Evolutionary conservation across 2,797 vertebrate species (phyloP), one percentile per base, ranked within the genome.

Genomic region (Oreochromis grahami): DNA sequence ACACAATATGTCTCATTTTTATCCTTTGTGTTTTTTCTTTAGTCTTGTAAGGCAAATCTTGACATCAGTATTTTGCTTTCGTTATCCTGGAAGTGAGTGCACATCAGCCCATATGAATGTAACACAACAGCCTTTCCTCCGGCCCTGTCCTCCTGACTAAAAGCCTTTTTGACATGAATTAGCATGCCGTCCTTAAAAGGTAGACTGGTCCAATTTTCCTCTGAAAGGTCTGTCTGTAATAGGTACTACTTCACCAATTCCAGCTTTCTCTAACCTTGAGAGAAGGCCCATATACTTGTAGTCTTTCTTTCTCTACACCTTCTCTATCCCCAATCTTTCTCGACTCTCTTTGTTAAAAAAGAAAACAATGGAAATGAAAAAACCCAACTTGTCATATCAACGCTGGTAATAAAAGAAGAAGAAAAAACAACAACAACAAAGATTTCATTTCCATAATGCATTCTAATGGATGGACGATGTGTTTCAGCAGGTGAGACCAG

Each of bases 151-250:
- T 91, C 85, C 89, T 78, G 88, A 91, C 95, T 94, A 95, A 95
- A 94, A 95, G 95, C 95, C 91, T 95, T 94, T 95, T 94, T 95
- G 94, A 95, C 95, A 94, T 90, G 97, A 98, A 99, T 99, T 98
- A 98, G 97, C 97, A 98, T 98, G 97, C 97, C 96, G 95, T 97
- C 96, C 96, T 97, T 98, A 97, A 99, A 98, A 98, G 97, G 97
- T 97, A 98, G 97, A 96, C 92, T 92, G 92, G 96, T 96, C 96
- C 97, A 97, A 98, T 99, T 98, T 98, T 96, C 97, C 94, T 95
- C 96, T 98, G 97, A 98, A 97, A 98, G 97, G 97, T 97, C 97
- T 97, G 94, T 96, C 93, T 97, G 96, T 98, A 98, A 98, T 97
- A 97, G 97, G 96, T 97, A 95, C 97, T 96, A 97, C 97, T 97